Evolutionary conservation across 2,797 vertebrate species (phyloP), one percentile per base, ranked within the genome.

Genomic region (Poeciliopsis gracilis): DNA sequence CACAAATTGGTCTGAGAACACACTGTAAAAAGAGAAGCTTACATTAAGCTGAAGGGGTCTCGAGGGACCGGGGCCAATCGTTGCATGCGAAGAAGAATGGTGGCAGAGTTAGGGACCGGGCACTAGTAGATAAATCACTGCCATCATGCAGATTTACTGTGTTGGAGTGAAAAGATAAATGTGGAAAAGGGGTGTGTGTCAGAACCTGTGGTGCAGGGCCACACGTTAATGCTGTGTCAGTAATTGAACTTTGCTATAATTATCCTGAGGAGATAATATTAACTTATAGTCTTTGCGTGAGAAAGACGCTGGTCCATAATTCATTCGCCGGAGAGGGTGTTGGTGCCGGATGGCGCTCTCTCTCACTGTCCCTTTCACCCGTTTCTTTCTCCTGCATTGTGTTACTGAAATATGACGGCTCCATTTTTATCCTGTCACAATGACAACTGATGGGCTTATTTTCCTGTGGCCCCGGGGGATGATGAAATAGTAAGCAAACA

Each of bases 391-490:
- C 93, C 95, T 95, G 96, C 96, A 96, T 97, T 97, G 97, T 97
- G 97, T 97, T 98, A 97, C 96, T 98, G 98, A 98, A 98, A 99
- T 98, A 99, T 98, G 98, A 99, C 94, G 96, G 97, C 96, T 97
- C 97, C 97, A 97, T 99, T 99, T 98, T 97, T 97, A 97, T 97
- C 96, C 97, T 98, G 97, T 98, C 97, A 97, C 97, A 97, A 97
- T 97, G 97, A 98, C 98, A 98, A 97, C 98, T 97, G 97, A 98
- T 97, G 97, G 95, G 97, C 97, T 98, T 97, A 97, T 97, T 98
- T 97, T 97, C 97, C 96, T 96, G 95, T 91, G 96, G 97, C 97
- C 97, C 97, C 92, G 85, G 97, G 97, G 97, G 95, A 98, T 97
- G 97, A 98, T 97, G 97, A 97, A 97, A 97, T 97, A 97, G 96